Percentiles rank a stretch among this genome's conserved stretches.
These are phyloP conservation scores for Nannospalax galili DNA, from an alignment of 2,113 vertebrate species.

Conservation along the genomic window DNA sequence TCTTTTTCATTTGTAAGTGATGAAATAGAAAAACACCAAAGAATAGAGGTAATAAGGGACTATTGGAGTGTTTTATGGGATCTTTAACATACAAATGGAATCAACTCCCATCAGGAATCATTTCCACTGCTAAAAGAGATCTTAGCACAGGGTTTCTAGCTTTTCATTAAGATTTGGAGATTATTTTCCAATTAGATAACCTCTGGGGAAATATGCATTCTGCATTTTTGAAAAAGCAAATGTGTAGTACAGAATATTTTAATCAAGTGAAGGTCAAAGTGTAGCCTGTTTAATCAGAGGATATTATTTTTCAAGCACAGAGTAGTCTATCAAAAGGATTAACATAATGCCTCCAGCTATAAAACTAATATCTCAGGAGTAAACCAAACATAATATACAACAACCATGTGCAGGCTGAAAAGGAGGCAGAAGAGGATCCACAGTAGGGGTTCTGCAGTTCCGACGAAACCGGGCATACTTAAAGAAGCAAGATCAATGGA, in stretches of 20 bases:
- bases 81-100: background rate
- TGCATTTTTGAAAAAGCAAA: background rate
- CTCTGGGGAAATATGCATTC: conserved; percentile 33
- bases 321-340: background rate
- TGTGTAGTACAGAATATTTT: background rate
- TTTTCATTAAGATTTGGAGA: conserved; percentile 26
- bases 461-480: background rate
- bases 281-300: background rate
- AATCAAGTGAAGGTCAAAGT: conserved; percentile 44
- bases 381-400: background rate
- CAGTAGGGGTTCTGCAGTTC: background rate
- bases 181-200: conserved; percentile 2
- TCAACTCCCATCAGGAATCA: background rate
- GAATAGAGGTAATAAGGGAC: background rate
- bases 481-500: background rate
- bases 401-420: background rate
- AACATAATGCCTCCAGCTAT: background rate
- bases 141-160: background rate
- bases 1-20: background rate
- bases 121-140: background rate
- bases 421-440: background rate
- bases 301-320: conserved; percentile 45
- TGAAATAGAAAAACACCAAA: background rate
- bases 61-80: background rate
- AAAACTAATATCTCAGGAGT: background rate